Evolutionary conservation across 2,113 vertebrate species (phyloP), one percentile per base, ranked within the genome.

Genomic region (Cygnus atratus): DNA sequence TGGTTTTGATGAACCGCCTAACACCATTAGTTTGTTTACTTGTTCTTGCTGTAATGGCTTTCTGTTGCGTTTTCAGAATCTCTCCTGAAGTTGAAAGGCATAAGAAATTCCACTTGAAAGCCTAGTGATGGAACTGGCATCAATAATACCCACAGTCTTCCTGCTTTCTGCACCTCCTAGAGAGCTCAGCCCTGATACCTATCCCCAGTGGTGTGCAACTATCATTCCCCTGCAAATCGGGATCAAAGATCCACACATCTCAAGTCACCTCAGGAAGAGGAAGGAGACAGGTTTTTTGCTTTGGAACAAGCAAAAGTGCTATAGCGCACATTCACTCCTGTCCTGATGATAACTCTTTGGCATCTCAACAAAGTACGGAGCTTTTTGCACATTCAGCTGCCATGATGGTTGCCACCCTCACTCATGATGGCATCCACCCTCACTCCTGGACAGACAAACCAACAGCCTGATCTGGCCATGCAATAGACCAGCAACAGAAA

Each of bases 41-140:
- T 92, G 66, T 90, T 94, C 86, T 92, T 88, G 61, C 25, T 21
- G n/a, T 93, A 97, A 95, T 91, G 84, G 50, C 48, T 81, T 89
- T 80, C 58, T 79, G 17, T n/a, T 85, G 43, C n/a, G 73, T 81
- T 89, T 93, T 85, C 81, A 65, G 61, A 90, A 95, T 84, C 5
- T 24, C 19, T 66, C 25, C 66, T 87, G 57, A 94, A 88, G 68
- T 91, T 93, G 29, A 90, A 76, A 91, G 65, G 78, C 61, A 1
- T 46, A 73, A 86, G 35, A 84, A 81, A 74, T 75, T 91, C 17
- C 58, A 94, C 68, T 84, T 95, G 72, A 96, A 96, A 97, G 94
- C 79, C 24, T 57, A 44, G 52, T 87, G 76, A 90, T 82, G 52
- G 84, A 85, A 82, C 55, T 39, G 33, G 14, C 33, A 50, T 95